These are phyloP conservation scores for Himalopsyche kuldschensis DNA, from an alignment of 2,888 invertebrate genomes.

Conservation along the genomic window DNA sequence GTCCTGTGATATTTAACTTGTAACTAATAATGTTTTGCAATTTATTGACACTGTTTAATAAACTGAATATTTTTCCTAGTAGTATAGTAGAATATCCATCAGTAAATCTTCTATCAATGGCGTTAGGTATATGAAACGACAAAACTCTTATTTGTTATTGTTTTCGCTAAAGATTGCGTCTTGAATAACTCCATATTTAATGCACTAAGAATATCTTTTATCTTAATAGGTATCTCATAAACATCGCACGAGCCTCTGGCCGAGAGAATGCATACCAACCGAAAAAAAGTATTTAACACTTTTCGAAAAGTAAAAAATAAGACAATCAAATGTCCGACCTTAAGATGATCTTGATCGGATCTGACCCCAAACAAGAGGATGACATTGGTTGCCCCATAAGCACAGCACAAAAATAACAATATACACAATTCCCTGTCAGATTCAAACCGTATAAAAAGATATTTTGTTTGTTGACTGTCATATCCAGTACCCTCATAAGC, in stretches of 20 bases:
- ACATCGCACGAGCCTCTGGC: not conserved
- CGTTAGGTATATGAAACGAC: no score
- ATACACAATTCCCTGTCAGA: not conserved
- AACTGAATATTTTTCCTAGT: no score
- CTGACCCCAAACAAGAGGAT: not conserved
- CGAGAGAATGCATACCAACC: not conserved
- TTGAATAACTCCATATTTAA: no score
- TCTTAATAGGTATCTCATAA: no score
- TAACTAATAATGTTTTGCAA: no score
- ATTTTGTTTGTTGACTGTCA: not conserved
- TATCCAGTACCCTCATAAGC: not conserved
- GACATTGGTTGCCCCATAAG: not conserved
- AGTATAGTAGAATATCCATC: no score
- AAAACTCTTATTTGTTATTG: no score
- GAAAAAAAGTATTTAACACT: not conserved
- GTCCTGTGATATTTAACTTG: no score
- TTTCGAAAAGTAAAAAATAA: not conserved
- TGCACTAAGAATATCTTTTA: no score
- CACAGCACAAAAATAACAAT: not conserved
- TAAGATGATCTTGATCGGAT: constrained; percentile 17
- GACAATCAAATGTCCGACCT: constrained; percentile 15
- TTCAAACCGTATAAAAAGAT: not conserved
- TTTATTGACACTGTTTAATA: no score
- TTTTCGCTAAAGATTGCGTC: no score
- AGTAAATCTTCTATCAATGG: no score